Evolutionary conservation across 1,140 invertebrate genomes (phyloP), one percentile per base, ranked within the genome.

Genomic region (Brachionus angularis): DNA sequence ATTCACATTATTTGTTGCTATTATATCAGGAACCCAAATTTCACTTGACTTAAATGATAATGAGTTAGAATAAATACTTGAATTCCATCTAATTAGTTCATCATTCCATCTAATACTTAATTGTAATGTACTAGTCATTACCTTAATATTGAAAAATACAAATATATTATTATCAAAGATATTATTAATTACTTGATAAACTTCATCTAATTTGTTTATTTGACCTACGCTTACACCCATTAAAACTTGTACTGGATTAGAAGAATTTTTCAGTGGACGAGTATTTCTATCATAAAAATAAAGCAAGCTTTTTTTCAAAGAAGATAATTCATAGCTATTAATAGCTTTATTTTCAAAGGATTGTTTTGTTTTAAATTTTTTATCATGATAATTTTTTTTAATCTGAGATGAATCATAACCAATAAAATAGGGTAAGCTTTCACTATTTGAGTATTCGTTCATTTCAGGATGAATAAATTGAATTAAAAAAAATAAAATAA

Each of bases 21-120:
- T 67, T 34, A 67, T 47, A 25, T 67, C 62, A 2, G 62, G 62
- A 10, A 34, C 47, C 62, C 62, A 67, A 4, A 67, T 67, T 21
- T 67, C 62, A 33, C 21, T 50, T 2, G 39, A 31, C 14, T 67
- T 50, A 23, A 67, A 50, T 47, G 47, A 8, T 2, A 47, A 8
- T 47, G 42, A 25, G 33, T 67, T 46, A 12, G 62, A 50, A 27
- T 67, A 67, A 34, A 67, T 3, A 23, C 62, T 67, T 23, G 62
- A 67, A 31, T 67, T 67, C 62, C 62, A 67, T 33, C 33, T 50
- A 12, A 67, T 25, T 31, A 67, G 47, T 36, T 67, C 62, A 50
- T 67, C 47, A 2, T 18, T 44, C 62, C 62, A 67, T 2, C 47
- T 27, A 0, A 67, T 1, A 14, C 62, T 67, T 5, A 67, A 34